Evolutionary conservation across 2,888 invertebrate genomes (phyloP), one percentile per base, ranked within the genome.

Genomic region (Saturnia japonica): DNA sequence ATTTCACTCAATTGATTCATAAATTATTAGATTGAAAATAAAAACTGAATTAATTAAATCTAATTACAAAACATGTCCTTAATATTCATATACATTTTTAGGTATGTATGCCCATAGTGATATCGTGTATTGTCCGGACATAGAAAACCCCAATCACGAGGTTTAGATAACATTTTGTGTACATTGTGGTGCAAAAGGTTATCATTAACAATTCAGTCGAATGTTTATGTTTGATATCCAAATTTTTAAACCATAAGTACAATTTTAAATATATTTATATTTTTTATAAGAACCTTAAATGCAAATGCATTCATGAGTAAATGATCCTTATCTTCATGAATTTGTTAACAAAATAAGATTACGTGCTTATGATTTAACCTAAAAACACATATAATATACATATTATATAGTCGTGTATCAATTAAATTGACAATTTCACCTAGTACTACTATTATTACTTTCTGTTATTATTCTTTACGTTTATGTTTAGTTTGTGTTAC

Each of bases 141-240:
- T 62, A 71, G 57, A 51, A 69, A 69, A 64, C 51, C 47, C 69
- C 69, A 69, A 69, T 51, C 69, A 64, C 34, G 64, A 22, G 40
- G 64, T 34, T 64, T 34, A 22, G 25, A 47, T 40, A 62, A 47
- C 40, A 64, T 66, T n/a, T n/a, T 40, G 40, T 64, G 47, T 62
- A 64, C 40, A 69, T 42, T 34, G 22, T 34, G 28, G 11, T 11
- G 25, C 14, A 60, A 60, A 60, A 60, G 57, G 57, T 60, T 60
- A 60, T 60, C 57, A 60, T 60, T 60, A 60, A 60, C 25, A 60
- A 28, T 14, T 28, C 14, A 25, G 25, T 60, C 54, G 22, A 54
- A 54, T 60, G 28, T 60, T 60, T 60, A 14, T 60, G 25, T 60
- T 28, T 28, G 25, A 28, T 60, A 14, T 28, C 28, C 14, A 60